These are phyloP conservation scores for Caenorhabditis latens DNA, from an alignment of 1,140 invertebrate genomes.

Conservation along the genomic window DNA sequence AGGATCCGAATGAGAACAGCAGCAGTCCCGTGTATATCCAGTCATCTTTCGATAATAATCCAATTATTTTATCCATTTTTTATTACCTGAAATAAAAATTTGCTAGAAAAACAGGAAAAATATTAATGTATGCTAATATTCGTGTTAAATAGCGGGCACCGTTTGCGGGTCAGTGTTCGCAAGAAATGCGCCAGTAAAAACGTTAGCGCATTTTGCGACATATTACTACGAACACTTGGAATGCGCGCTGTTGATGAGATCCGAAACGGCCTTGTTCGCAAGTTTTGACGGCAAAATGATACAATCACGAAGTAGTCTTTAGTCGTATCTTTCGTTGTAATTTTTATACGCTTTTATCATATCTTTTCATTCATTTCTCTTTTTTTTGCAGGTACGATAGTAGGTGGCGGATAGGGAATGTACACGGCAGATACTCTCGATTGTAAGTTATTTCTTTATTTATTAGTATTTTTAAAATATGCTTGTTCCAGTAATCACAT, in stretches of 20 bases:
- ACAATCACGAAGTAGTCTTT: conserved; percentile 43
- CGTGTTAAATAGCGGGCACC: neutral
- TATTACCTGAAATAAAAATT: conserved; percentile 18
- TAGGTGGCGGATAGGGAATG: conserved; percentile 20
- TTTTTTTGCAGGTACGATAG: conserved; percentile 31
- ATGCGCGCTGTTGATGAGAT: conserved; percentile 38
- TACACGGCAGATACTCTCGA: conserved; percentile 34
- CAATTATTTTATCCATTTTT: conserved; percentile 18
- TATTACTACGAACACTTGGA: conserved; percentile 50
- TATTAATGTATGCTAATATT: neutral
- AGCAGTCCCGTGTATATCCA: conserved; percentile 62
- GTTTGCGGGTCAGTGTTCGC: neutral
- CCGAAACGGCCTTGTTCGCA: conserved; percentile 31
- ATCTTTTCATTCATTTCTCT: conserved; percentile 3
- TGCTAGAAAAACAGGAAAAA: neutral
- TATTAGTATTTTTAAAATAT: neutral
- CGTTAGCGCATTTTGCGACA: neutral
- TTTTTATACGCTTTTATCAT: neutral
- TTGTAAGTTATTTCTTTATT: neutral
- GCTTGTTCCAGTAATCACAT: conserved; percentile 3
- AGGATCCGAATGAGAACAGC: conserved; percentile 31
- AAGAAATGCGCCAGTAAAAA: neutral
- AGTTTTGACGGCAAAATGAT: neutral
- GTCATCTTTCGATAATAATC: conserved; percentile 61
- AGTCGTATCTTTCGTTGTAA: conserved; percentile 27